Conservation (phyloP, 2,888 invertebrate genomes). For the Nemapogon koenigi region DNA sequence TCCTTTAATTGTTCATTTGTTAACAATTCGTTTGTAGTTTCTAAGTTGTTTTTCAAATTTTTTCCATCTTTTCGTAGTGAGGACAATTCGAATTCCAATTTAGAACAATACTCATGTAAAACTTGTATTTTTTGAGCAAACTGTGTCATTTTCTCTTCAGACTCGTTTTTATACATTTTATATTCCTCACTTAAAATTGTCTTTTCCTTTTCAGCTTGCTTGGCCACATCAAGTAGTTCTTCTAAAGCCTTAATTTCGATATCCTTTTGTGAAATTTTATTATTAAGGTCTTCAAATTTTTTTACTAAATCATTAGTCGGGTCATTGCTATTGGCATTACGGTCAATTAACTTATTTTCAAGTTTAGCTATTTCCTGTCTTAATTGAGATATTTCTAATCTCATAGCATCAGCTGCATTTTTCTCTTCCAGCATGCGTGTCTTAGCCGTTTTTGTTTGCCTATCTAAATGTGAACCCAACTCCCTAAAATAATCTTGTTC, state of each 20-base stretch:
- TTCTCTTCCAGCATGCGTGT: slow-evolving; percentile 77
- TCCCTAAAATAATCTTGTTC: slow-evolving; percentile 84
- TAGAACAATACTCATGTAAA: slow-evolving; percentile 68
- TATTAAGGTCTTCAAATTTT: slow-evolving; percentile 73
- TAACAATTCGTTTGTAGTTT: slow-evolving; percentile 64
- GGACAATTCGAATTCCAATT: slow-evolving; percentile 73
- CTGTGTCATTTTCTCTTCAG: slow-evolving; percentile 64
- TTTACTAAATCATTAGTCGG: slow-evolving; percentile 67
- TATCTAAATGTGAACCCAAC: slow-evolving; percentile 71
- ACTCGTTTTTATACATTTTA: slow-evolving; percentile 61
- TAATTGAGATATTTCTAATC: slow-evolving; percentile 64
- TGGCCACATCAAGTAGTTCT: slow-evolving; percentile 81
- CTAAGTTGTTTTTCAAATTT: slow-evolving; percentile 44
- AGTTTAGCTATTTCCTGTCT: slow-evolving; percentile 74
- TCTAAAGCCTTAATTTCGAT: slow-evolving; percentile 71
- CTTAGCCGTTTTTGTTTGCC: slow-evolving; percentile 71
- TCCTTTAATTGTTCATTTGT: slow-evolving; percentile 69
- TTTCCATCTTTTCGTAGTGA: slow-evolving; percentile 72
- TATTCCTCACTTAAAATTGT: slow-evolving; percentile 68
- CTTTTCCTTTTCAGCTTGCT: slow-evolving; percentile 80
- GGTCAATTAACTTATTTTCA: slow-evolving; percentile 71
- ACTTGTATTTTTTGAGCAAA: slow-evolving; percentile 48
- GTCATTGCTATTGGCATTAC: slow-evolving; percentile 39
- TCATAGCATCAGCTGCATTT: slow-evolving; percentile 66
- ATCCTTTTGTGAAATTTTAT: slow-evolving; percentile 67